Evolutionary conservation across 2,113 vertebrate species (phyloP).

Genomic region (Rhinopomastus cyanomelas): DNA sequence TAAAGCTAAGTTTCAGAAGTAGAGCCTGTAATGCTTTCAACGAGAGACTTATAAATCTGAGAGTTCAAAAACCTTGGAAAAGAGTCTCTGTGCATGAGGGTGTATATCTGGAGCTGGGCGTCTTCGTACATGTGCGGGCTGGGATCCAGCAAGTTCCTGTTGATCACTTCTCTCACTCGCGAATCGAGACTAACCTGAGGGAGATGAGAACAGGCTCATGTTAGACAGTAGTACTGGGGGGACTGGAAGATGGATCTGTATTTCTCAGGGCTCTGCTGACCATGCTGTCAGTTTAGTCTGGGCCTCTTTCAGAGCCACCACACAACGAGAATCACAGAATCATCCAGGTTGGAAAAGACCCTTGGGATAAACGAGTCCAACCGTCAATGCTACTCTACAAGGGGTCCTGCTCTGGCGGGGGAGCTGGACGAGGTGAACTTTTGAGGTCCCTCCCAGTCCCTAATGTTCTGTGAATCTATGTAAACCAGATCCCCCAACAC

Average conservation of each 20-base stretch:
- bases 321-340: not conserved
- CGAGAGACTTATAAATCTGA: constrained; percentile 83
- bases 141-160: constrained; percentile 83
- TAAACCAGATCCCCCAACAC: too few relatives aligned
- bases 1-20: constrained; percentile 79
- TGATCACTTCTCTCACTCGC: constrained; percentile 86
- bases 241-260: not conserved
- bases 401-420: too few relatives aligned
- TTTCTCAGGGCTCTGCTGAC: not conserved
- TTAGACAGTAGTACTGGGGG: not conserved
- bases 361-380: too few relatives aligned
- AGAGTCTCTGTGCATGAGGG: constrained; percentile 88
- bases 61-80: constrained; percentile 89
- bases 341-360: too few relatives aligned
- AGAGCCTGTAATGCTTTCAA: constrained; percentile 79
- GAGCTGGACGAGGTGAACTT: too few relatives aligned
- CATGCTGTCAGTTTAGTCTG: not conserved
- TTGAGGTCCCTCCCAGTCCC: too few relatives aligned
- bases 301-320: not conserved
- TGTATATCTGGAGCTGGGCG: constrained; percentile 86
- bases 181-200: constrained; percentile 86
- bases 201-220: constrained; percentile 48
- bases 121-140: constrained; percentile 85
- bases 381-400: too few relatives aligned
- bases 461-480: too few relatives aligned